Evolutionary conservation across 2,888 invertebrate species (phyloP).

Genomic region (Ennomos erosarius): DNA sequence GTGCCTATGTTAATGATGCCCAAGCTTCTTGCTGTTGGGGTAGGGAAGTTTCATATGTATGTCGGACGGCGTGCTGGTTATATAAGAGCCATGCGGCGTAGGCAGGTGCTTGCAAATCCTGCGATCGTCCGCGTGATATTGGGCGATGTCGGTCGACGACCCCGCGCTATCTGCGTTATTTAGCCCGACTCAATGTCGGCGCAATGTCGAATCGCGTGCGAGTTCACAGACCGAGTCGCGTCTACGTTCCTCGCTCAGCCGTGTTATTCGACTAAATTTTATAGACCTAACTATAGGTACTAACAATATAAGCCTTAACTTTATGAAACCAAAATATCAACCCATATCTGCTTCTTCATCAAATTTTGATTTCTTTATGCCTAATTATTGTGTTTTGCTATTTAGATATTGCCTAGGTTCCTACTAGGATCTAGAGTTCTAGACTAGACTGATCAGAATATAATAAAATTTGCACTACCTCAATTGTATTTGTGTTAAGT

Average conservation of each 20-base stretch:
- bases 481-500: no score
- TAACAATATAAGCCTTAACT: not conserved
- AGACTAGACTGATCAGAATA: no score
- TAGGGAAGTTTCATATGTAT: conserved; percentile 55
- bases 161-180: conserved; percentile 82
- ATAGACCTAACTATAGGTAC: conserved; percentile 46
- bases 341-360: no score
- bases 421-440: no score
- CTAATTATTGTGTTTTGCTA: no score
- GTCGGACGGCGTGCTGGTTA: conserved; percentile 48
- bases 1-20: conserved; percentile 27
- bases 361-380: no score
- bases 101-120: conserved; percentile 69
- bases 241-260: conserved; percentile 66
- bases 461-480: no score
- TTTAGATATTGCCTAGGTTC: no score
- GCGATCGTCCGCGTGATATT: conserved; percentile 79
- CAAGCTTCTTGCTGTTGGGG: conserved; percentile 53
- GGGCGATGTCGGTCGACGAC: conserved; percentile 81
- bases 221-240: conserved; percentile 78
- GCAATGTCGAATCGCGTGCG: conserved; percentile 79
- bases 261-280: conserved; percentile 70
- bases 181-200: conserved; percentile 80
- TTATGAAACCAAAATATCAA: no score
- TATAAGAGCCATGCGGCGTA: conserved; percentile 61